Percentiles rank a stretch among this genome's conserved stretches.
phyloP scores from a whole-genome alignment of 2,888 invertebrate genomes.

The Ormyrus thymus region DNA sequence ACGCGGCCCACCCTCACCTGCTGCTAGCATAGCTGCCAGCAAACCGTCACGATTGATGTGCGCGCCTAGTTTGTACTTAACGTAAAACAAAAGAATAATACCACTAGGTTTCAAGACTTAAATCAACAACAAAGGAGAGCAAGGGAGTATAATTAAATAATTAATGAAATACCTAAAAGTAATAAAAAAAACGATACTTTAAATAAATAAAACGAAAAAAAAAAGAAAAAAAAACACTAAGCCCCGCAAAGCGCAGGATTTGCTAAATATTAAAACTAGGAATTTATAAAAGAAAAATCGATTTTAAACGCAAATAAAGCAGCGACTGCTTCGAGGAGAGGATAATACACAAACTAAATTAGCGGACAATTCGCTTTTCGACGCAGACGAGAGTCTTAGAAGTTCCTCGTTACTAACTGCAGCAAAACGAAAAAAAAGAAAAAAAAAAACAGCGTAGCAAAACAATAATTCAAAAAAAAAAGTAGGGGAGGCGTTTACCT shows the following conservation, averaged over 20 bases:
- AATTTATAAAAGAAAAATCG: constrained; percentile 30
- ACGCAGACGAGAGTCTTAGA: constrained; percentile 16
- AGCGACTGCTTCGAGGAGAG: constrained; percentile 26
- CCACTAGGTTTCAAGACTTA: constrained; percentile 35
- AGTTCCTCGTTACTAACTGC: constrained; percentile 20
- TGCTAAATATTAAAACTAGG: constrained; percentile 31
- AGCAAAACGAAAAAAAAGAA: not conserved
- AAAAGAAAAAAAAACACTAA: not conserved
- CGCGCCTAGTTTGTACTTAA: constrained; percentile 49
- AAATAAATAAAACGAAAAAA: not conserved
- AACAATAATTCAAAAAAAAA: not conserved
- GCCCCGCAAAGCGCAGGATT: constrained; percentile 29
- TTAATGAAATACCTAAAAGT: not conserved
- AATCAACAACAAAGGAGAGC: not conserved
- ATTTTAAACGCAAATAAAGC: constrained; percentile 4
- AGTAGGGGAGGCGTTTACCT: not conserved
- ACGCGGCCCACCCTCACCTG: constrained; percentile 29
- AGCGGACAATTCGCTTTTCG: constrained; percentile 16
- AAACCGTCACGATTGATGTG: constrained; percentile 40
- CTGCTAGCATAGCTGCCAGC: constrained; percentile 47
- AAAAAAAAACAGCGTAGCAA: constrained; percentile 2
- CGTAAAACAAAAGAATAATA: not conserved
- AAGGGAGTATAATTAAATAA: constrained; percentile 10
- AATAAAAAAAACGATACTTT: not conserved
- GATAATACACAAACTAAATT: constrained; percentile 16